These are phyloP conservation scores for Himantopus leucocephalus DNA, from an alignment of 2,113 vertebrate genomes.

Conservation along the genomic window DNA sequence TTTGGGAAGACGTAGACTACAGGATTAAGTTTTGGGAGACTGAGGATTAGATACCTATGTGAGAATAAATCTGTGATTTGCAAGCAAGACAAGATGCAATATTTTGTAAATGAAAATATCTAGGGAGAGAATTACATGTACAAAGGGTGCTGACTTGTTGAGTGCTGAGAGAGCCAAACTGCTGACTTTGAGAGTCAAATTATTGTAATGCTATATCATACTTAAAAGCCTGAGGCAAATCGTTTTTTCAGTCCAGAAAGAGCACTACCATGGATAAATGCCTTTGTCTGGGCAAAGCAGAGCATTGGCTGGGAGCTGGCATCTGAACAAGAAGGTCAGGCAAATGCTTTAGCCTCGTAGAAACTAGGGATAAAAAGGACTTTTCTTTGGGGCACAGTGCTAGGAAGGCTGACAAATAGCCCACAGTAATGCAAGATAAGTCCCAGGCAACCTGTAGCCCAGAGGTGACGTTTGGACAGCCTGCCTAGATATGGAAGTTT, in stretches of 20 bases:
- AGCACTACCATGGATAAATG: background rate
- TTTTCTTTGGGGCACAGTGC: background rate
- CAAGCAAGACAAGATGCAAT: slow-evolving; percentile 5
- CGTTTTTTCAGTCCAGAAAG: background rate
- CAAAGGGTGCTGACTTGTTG: slow-evolving; percentile 37
- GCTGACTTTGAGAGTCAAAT: background rate
- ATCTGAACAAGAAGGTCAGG: background rate
- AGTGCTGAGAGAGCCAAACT: slow-evolving; percentile 28
- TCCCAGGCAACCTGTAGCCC: background rate
- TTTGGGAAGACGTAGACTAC: slow-evolving; percentile 23
- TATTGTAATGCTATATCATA: background rate
- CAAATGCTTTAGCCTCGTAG: background rate
- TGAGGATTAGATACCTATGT: slow-evolving; percentile 41
- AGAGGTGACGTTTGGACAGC: background rate
- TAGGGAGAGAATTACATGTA: background rate
- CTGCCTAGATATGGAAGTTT: background rate
- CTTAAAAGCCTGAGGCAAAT: background rate
- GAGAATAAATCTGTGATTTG: slow-evolving; percentile 58
- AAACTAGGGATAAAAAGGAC: background rate
- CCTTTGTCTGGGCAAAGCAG: background rate
- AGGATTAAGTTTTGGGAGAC: slow-evolving; percentile 49
- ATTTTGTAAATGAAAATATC: slow-evolving; percentile 30
- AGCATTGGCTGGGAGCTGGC: background rate
- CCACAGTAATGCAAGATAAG: background rate
- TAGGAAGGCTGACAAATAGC: background rate